Evolutionary conservation across 2,113 vertebrate genomes (phyloP), one percentile per base, ranked within the genome.

Genomic region (Mormoops blainvillei): DNA sequence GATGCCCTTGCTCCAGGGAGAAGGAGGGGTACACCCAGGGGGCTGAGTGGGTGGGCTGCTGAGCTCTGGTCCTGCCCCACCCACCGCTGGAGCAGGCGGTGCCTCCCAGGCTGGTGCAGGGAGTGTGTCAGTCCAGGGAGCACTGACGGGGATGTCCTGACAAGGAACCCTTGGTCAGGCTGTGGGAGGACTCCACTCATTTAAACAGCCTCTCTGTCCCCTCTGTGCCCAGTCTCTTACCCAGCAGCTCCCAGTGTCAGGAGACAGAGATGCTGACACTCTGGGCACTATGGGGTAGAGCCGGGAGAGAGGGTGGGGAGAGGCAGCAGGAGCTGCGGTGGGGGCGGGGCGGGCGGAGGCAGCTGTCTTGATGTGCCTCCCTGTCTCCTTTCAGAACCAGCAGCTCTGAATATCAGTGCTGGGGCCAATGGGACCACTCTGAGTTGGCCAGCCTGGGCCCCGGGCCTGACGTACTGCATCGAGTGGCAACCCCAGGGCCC

Each of bases 401-500:
- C 43, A 26, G 84, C 93, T 52, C 93, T 95, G 94, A 61, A 96
- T 0, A 0, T 98, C 92, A 95, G n/a, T 0, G 6, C 78, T 0
- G 71, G 36, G 0, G 87, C 58, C 0, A 0, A 67, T 0, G 11
- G 19, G 1, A 36, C 96, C n/a, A 84, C 0, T 0, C 18, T n/a
- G 0, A 2, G 0, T 1, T 98, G 98, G 98, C 63, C 94, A 24
- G 96, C 89, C 19, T 4, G 0, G 0, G 71, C 56, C 1, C 16
- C 28, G 0, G 84, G 78, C 0, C 9, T 2, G 0, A 4, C 12
- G 0, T 98, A 97, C 58, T 98, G 98, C 97, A 94, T 98, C 0
- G 97, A 98, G 94, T 96, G 94, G 94, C 97, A 97, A 84, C 38
- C 1, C 0, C 82, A 48, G 16, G n/a, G 1, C 0, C 85, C 11